Evolutionary conservation across 2,888 invertebrate genomes (phyloP).

Genomic region (Nephrocerus scutellatus): DNA sequence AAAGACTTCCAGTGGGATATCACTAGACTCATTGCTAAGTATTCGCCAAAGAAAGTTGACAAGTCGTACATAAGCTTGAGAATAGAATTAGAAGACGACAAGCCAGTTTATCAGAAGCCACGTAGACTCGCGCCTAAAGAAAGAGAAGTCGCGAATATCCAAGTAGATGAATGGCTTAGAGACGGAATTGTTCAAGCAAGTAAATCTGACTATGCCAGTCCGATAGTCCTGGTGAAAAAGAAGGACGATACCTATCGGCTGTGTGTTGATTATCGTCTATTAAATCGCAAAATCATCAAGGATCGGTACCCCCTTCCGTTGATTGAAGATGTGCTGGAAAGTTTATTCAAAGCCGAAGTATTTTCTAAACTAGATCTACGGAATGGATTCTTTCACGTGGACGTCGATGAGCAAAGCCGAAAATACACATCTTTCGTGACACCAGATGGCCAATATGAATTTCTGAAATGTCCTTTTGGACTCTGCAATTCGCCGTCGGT

Average conservation of each 20-base stretch:
- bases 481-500: conserved; percentile 35
- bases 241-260: conserved; percentile 5
- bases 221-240: conserved; percentile 3
- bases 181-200: conserved; percentile 2
- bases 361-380: background rate
- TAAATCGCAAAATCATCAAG: background rate
- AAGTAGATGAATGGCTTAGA: conserved; percentile 2
- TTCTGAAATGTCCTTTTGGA: conserved; percentile 14
- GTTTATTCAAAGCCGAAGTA: background rate
- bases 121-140: conserved; percentile 1
- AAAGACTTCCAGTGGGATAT: too few species aligned
- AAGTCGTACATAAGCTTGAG: too few species aligned
- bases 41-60: too few species aligned
- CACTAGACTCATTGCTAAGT: too few species aligned
- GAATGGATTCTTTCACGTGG: conserved; percentile 1
- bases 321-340: background rate
- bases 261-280: background rate
- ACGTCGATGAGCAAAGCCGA: background rate
- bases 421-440: background rate
- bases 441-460: background rate
- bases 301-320: background rate
- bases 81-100: too few species aligned
- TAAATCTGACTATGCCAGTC: conserved; percentile 6
- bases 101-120: background rate
- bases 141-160: background rate